Evolutionary conservation across 2,888 invertebrate genomes (phyloP).

Genomic region (Bombylius major): DNA sequence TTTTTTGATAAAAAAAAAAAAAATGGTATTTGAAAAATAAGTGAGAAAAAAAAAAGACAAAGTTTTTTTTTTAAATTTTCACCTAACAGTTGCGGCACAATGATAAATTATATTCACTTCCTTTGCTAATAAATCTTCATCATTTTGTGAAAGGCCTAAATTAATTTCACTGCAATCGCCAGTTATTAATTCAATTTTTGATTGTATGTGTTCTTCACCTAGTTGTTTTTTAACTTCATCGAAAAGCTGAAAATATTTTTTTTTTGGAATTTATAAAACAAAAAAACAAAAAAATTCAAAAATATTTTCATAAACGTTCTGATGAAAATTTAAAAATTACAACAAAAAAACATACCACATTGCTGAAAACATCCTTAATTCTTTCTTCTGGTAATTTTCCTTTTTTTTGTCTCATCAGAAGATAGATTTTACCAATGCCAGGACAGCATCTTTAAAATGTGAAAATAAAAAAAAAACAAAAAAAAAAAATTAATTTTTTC

Average conservation of each 20-base stretch:
- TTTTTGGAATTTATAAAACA: too few relatives aligned
- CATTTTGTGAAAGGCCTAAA: slow-evolving; percentile 53
- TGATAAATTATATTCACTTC: slow-evolving; percentile 78
- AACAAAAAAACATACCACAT: slow-evolving; percentile 46
- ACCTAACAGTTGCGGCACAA: slow-evolving; percentile 55
- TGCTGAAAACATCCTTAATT: slow-evolving; percentile 59
- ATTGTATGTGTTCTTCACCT: slow-evolving; percentile 48
- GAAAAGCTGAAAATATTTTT: slow-evolving; percentile 51
- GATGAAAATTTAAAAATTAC: neutral
- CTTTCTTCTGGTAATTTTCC: slow-evolving; percentile 59
- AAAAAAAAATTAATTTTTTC: neutral
- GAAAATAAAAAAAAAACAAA: neutral
- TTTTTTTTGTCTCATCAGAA: slow-evolving; percentile 66
- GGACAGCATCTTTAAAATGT: slow-evolving; percentile 44
- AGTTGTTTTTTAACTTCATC: slow-evolving; percentile 52
- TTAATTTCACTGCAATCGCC: slow-evolving; percentile 60
- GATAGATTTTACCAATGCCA: slow-evolving; percentile 55
- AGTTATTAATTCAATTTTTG: slow-evolving; percentile 55
- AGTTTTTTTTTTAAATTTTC: slow-evolving; percentile 2
- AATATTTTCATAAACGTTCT: too few relatives aligned
- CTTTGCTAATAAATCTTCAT: slow-evolving; percentile 49
- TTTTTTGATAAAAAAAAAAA: neutral
- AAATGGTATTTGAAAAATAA: neutral
- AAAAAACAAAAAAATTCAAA: too few relatives aligned
- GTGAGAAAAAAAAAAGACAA: neutral